phyloP scores from a whole-genome alignment of 53 echinoderm and acorn worm genomes.

The Arbacia lixula region DNA sequence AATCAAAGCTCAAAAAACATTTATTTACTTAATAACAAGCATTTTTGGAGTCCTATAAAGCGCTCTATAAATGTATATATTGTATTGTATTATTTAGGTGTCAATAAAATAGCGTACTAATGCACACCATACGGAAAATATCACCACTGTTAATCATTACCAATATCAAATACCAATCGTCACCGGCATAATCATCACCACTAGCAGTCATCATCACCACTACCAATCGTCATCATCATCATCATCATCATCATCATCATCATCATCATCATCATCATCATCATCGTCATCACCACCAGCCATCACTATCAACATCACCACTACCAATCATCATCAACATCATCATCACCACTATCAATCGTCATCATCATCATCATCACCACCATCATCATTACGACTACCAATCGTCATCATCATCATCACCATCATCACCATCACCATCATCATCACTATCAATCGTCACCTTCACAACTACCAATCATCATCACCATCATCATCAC shows the following conservation, averaged over 20 bases:
- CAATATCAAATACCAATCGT: background rate
- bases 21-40: no score
- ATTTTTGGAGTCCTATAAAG: no score
- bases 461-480: background rate
- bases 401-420: background rate
- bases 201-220: background rate
- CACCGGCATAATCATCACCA: background rate
- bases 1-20: no score
- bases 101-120: no score
- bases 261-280: background rate
- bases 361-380: background rate
- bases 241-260: background rate
- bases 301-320: background rate
- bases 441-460: background rate
- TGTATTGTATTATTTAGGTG: no score
- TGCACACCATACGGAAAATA: no score
- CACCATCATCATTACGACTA: background rate
- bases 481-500: background rate
- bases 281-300: background rate
- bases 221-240: background rate
- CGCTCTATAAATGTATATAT: no score
- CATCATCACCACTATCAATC: background rate
- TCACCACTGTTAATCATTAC: background rate
- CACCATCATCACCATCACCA: background rate
- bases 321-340: no score